Conservation (phyloP, 2,113 vertebrate species). For the Serilophus lunatus region DNA sequence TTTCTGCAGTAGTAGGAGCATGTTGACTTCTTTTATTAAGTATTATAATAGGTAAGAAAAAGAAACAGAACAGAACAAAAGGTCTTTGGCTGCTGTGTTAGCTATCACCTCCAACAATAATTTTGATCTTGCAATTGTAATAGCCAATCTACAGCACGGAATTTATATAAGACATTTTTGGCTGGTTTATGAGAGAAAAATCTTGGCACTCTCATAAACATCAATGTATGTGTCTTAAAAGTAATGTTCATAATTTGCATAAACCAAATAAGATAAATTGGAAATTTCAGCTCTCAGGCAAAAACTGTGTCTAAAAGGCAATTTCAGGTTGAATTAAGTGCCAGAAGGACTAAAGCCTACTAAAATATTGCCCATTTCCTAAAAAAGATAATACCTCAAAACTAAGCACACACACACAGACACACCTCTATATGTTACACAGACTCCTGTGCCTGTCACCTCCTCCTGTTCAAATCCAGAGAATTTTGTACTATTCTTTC, state of each 20-base stretch:
- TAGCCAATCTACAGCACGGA: constrained; percentile 4
- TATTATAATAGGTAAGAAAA: constrained; percentile 32
- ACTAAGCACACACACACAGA: fast-evolving
- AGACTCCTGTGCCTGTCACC: background rate
- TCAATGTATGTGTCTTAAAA: constrained; percentile 40
- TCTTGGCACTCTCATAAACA: background rate
- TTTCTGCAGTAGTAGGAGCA: constrained; percentile 4
- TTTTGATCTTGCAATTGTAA: constrained; percentile 46
- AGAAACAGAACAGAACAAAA: constrained; percentile 11
- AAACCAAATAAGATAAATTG: constrained; percentile 36
- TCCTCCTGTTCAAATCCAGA: background rate
- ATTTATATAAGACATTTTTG: constrained; percentile 16
- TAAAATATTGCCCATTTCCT: background rate
- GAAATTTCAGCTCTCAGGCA: background rate
- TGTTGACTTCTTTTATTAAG: constrained; percentile 40
- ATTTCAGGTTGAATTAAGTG: constrained; percentile 5
- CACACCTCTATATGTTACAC: fast-evolving
- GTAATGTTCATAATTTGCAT: constrained; percentile 43
- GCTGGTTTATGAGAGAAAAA: constrained; percentile 32
- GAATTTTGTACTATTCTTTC: background rate
- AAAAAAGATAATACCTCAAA: background rate
- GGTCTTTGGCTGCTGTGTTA: constrained; percentile 1
- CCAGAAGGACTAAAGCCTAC: background rate
- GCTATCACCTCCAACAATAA: constrained; percentile 47
- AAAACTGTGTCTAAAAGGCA: constrained; percentile 1